Base-by-base conservation (phyloP, 2,797 vertebrate genomes). In the Oryzias sinensis region DNA sequence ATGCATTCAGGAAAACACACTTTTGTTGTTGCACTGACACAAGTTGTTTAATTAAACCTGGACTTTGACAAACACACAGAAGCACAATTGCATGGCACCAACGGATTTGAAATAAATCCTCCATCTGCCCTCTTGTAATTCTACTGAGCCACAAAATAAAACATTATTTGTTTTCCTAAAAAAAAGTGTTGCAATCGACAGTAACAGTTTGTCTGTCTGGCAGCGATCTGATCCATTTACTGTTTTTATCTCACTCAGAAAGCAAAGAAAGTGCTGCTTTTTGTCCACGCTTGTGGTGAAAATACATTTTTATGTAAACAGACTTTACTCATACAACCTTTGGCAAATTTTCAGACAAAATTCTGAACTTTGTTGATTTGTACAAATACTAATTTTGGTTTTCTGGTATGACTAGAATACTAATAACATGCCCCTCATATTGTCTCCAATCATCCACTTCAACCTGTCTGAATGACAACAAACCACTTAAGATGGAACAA, bases 401-500 rank as follows among this genome's bases (percentile, higher is more conserved):
- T 27, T 3, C 29, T 33, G 29, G 29, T 33, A 33, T 33, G 29
- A 33, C 8, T 11, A 37, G 6, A 27, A 27, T 27, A 27, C 33
- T 37, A 22, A 22, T 22, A 22, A 22, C 20, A 22, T 22, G 20
- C 20, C 1, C 20, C 20, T 22, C 20, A 22, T 11, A 9, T 37
- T 9, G 11, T 37, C 3, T 37, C 8, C 9, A 13, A 33, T 37
- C 27, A 4, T 37, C 33, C 24, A 15, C 0, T n/a, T 54, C 53
- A 44, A 11, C 44, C 42, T 44, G n/a, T 47, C 47, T 65, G 53
- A 67, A 41, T 61, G 70, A 80, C 72, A 63, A 52, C 56, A 64
- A 62, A 60, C 53, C 69, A 70, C 20, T 50, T 41, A 47, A 61
- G 46, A 43, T 64, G 43, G 49, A 55, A 46, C 16, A 49, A 41